These are phyloP conservation scores for Dryomyza anilis DNA, from an alignment of 2,888 invertebrate species.

Conservation along the genomic window DNA sequence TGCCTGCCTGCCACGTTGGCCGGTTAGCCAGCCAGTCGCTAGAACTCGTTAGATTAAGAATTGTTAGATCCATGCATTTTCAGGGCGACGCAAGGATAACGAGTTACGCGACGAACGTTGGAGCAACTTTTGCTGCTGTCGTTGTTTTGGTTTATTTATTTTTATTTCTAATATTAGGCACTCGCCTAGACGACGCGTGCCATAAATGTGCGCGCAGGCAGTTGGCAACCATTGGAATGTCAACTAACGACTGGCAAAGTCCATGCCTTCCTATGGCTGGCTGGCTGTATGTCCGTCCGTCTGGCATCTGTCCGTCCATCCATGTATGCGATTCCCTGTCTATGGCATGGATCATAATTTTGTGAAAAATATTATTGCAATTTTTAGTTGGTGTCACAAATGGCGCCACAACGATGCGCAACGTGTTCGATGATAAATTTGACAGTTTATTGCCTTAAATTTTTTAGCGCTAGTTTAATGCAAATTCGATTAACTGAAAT, in stretches of 20 bases:
- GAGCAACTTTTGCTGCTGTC: neutral
- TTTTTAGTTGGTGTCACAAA: slow-evolving; percentile 50
- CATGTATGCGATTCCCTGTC: neutral
- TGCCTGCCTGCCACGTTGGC: no score
- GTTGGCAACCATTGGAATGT: slow-evolving; percentile 12
- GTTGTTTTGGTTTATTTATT: neutral
- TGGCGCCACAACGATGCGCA: slow-evolving; percentile 46
- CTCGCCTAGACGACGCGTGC: slow-evolving; percentile 16
- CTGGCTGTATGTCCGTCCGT: neutral
- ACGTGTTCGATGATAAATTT: slow-evolving; percentile 51
- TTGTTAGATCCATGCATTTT: slow-evolving; percentile 1
- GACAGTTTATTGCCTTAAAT: slow-evolving; percentile 49
- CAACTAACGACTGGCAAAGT: slow-evolving; percentile 16
- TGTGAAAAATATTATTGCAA: slow-evolving; percentile 48
- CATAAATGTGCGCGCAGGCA: slow-evolving; percentile 8
- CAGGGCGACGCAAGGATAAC: slow-evolving; percentile 21
- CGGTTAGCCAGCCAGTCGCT: no score
- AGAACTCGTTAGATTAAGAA: slow-evolving; percentile 24
- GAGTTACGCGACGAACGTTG: neutral
- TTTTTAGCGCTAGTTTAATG: slow-evolving; percentile 21
- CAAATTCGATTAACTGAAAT: slow-evolving; percentile 20
- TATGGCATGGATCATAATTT: slow-evolving; percentile 35
- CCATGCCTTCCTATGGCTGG: neutral
- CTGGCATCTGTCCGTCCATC: neutral
- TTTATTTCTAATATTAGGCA: slow-evolving; percentile 7